phyloP scores from a whole-genome alignment of 30 jellyfish, hydroid and myxozoan genomes.

The Turritopsis dohrnii region DNA sequence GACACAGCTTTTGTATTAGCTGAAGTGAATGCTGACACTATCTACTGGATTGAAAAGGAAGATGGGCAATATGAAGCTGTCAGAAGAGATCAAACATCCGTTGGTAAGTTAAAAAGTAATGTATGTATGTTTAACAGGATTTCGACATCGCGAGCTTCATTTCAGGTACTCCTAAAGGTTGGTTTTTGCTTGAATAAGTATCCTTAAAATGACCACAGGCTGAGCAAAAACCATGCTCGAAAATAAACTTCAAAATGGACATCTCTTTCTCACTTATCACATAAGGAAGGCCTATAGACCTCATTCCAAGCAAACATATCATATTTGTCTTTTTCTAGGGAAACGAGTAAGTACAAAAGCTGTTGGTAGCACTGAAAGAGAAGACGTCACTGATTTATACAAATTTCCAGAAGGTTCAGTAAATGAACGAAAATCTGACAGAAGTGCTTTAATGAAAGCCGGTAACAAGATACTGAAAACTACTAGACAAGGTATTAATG shows the following conservation, averaged over 20 bases:
- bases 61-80: conserved; percentile 64
- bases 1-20: conserved; percentile 87
- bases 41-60: conserved; percentile 58
- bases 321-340: conserved; percentile 28
- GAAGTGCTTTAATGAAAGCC: conserved; percentile 64
- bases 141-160: too few species aligned
- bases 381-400: conserved; percentile 72
- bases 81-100: conserved; percentile 43
- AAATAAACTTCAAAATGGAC: too few species aligned
- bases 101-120: conserved; percentile 51
- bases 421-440: conserved; percentile 65
- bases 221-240: too few species aligned
- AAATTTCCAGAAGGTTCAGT: conserved; percentile 72
- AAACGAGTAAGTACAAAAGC: conserved; percentile 77
- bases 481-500: conserved; percentile 32
- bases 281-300: too few species aligned
- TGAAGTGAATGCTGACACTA: conserved; percentile 91
- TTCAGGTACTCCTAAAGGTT: too few species aligned
- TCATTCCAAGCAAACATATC: neutral
- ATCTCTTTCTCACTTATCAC: too few species aligned
- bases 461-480: conserved; percentile 38
- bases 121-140: too few species aligned
- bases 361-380: conserved; percentile 53
- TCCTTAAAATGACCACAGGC: too few species aligned
- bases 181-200: too few species aligned